A percentile compares a stretch with the other conserved stretches of the same genome.
Evolutionary conservation across 2,888 invertebrate genomes (phyloP).

Genomic region (Cremastobaeus sp.): DNA sequence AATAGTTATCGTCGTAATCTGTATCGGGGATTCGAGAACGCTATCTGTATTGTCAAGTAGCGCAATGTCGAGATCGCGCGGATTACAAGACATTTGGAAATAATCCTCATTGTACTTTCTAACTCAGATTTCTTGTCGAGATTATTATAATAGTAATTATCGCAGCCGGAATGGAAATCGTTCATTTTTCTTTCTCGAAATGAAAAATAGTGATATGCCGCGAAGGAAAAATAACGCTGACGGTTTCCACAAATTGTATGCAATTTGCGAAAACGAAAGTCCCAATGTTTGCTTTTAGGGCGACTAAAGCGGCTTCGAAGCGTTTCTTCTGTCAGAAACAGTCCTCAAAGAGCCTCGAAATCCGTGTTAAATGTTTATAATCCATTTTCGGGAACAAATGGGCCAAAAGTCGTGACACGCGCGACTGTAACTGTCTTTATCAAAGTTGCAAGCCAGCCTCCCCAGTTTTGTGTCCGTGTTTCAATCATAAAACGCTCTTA

Average conservation of each 20-base stretch:
- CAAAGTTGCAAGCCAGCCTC: slow-evolving; percentile 11
- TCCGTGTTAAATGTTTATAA: slow-evolving; percentile 29
- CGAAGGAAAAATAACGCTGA: neutral
- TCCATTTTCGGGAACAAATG: slow-evolving; percentile 29
- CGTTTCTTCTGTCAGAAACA: too few relatives aligned
- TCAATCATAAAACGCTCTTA: slow-evolving; percentile 21
- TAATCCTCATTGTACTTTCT: slow-evolving; percentile 40
- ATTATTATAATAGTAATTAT: slow-evolving; percentile 21
- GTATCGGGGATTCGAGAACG: slow-evolving; percentile 36
- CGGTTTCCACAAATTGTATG: too few relatives aligned
- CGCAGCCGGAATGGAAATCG: neutral
- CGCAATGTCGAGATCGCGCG: slow-evolving; percentile 36
- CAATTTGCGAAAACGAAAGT: too few relatives aligned
- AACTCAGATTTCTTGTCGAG: neutral
- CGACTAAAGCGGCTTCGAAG: too few relatives aligned
- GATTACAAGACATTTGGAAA: slow-evolving; percentile 32
- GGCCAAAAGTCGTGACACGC: slow-evolving; percentile 26
- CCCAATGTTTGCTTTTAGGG: too few relatives aligned
- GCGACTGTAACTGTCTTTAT: slow-evolving; percentile 18
- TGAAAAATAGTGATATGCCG: neutral
- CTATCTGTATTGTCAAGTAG: slow-evolving; percentile 32
- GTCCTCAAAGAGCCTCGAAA: too few relatives aligned
- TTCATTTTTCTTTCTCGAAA: neutral
- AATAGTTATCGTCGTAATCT: slow-evolving; percentile 45
- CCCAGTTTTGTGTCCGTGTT: neutral